Conservation (phyloP, 2,888 invertebrate species). For the Drosophila neutralis region DNA sequence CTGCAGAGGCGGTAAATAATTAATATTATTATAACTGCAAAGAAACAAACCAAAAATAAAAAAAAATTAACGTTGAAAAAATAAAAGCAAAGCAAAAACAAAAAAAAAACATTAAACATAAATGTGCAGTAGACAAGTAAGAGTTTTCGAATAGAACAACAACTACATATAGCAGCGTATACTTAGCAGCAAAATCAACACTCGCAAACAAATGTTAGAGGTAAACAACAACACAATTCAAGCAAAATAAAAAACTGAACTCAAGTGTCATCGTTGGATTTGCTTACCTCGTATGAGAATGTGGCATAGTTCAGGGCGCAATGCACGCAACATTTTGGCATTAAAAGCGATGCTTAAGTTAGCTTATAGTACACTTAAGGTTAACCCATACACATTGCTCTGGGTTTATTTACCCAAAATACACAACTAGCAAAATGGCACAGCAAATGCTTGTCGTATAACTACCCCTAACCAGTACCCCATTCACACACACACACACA, state of each 20-base stretch:
- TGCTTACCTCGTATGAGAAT: slow-evolving; percentile 32
- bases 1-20: slow-evolving; percentile 63
- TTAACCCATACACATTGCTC: slow-evolving; percentile 29
- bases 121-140: slow-evolving; percentile 78
- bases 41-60: slow-evolving; percentile 33
- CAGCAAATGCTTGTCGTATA: slow-evolving; percentile 18
- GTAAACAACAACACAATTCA: slow-evolving; percentile 15
- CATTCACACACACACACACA: neutral
- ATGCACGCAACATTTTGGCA: slow-evolving; percentile 59
- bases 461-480: neutral
- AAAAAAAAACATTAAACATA: slow-evolving; percentile 55
- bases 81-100: slow-evolving; percentile 28
- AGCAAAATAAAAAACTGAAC: slow-evolving; percentile 18
- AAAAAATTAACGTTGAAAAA: slow-evolving; percentile 13
- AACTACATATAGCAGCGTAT: slow-evolving; percentile 59
- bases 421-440: slow-evolving; percentile 33
- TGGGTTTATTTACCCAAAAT: slow-evolving; percentile 23
- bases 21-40: slow-evolving; percentile 67
- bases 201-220: slow-evolving; percentile 47
- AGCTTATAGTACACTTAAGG: slow-evolving; percentile 51
- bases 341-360: slow-evolving; percentile 55
- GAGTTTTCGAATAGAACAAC: slow-evolving; percentile 75
- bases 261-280: slow-evolving; percentile 43
- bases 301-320: slow-evolving; percentile 66
- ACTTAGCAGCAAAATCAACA: slow-evolving; percentile 65